Conservation (phyloP, 2,797 vertebrate genomes). For the Scolopax rusticola region DNA sequence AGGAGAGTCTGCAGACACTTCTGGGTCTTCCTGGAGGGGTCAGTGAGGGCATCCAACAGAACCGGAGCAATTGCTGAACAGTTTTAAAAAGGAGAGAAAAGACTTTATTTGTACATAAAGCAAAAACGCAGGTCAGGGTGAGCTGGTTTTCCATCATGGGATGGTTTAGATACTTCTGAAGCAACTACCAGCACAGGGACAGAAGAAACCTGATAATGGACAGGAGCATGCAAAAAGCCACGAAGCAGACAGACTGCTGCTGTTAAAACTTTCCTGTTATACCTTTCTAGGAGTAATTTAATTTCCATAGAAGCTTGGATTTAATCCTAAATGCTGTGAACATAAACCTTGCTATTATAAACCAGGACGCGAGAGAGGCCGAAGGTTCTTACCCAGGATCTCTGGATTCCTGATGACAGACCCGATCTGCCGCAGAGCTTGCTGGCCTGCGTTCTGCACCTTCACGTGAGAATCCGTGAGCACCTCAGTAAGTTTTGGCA, state of each 20-base stretch:
- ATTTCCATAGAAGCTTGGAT: neutral
- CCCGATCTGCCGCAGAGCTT: conserved; percentile 95
- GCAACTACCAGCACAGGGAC: neutral
- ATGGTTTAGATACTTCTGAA: neutral
- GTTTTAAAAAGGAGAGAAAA: conserved; percentile 2
- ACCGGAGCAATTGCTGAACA: conserved; percentile 92
- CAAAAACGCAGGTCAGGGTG: neutral
- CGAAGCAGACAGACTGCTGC: neutral
- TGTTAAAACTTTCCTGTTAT: neutral
- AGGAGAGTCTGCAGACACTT: conserved; percentile 95
- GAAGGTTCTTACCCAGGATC: conserved; percentile 87
- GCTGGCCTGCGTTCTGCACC: conserved; percentile 98
- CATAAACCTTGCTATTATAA: neutral
- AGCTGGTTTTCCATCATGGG: neutral
- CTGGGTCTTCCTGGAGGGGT: conserved; percentile 94
- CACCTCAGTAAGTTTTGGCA: conserved; percentile 97
- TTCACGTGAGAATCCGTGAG: conserved; percentile 98
- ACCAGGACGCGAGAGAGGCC: neutral
- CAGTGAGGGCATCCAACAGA: conserved; percentile 94
- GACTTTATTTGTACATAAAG: neutral
- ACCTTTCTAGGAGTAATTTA: neutral
- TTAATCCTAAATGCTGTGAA: neutral
- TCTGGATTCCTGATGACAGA: conserved; percentile 98
- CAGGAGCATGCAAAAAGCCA: neutral
- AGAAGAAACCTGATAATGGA: neutral